Evolutionary conservation across 2,113 vertebrate species (phyloP), one percentile per base, ranked within the genome.

Genomic region (Parotia lawesii): DNA sequence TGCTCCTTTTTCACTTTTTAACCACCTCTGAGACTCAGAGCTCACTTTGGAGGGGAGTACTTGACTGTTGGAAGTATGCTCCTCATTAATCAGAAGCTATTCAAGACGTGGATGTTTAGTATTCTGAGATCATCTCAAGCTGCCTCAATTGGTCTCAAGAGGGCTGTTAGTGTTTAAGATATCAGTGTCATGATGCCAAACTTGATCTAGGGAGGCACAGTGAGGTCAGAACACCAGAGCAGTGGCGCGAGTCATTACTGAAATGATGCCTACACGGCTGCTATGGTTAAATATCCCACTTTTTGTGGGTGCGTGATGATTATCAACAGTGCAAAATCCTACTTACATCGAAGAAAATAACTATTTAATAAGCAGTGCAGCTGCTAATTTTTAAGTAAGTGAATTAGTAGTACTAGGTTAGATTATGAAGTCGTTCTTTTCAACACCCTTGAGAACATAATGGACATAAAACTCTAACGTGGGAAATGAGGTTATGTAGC

Each of bases 111-210:
- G 28, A 66, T 81, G 67, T 61, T 93, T 90, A 92, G 77, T 82
- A 48, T 78, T 89, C 66, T 95, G 89, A 96, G 91, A 94, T 92
- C 67, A 96, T 84, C 54, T 95, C 40, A 87, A 72, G n/a, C 67
- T 85, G 60, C 57, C 69, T 87, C 73, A 76, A 67, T 62, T 94
- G 83, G 40, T 94, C 90, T 72, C 79, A 71, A 50, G 91, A 89
- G 90, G 40, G 62, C 65, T 94, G 70, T 77, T 90, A 94, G 57
- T 88, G 74, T 82, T 88, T 85, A 76, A 77, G 45, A 88, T 75
- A 90, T 82, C 83, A 90, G 37, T 90, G 84, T 87, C 84, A 94
- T 83, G 84, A 75, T 81, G 65, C 65, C 94, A 89, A 77, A 94
- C 77, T 75, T 96, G 91, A 95, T 96, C 74, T 88, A 91, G 75